These are phyloP conservation scores for Agonopterix subpropinquella DNA, from an alignment of 2,888 invertebrate species.

Conservation along the genomic window DNA sequence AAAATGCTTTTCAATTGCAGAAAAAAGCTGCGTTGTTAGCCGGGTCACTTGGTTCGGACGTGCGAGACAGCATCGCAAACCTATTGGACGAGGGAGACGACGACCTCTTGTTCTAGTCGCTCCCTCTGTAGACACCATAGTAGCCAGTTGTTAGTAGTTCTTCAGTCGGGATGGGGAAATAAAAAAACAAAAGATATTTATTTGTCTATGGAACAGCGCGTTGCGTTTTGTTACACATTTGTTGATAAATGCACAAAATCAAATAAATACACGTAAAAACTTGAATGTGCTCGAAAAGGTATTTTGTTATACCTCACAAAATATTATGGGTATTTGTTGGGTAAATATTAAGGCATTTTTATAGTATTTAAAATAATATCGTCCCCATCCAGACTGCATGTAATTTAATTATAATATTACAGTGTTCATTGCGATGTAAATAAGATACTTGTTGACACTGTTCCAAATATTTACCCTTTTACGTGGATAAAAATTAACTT, in stretches of 20 bases:
- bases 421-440: conserved; percentile 59
- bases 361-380: not conserved
- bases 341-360: too few relatives aligned
- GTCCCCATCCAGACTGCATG: conserved; percentile 43
- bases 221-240: too few relatives aligned
- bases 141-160: conserved; percentile 9
- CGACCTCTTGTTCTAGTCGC: conserved; percentile 90
- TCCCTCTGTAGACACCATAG: conserved; percentile 1
- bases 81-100: conserved; percentile 92
- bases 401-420: conserved; percentile 54
- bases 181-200: not conserved
- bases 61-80: conserved; percentile 75
- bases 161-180: conserved; percentile 18
- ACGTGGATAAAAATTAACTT: not conserved
- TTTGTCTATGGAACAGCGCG: not conserved
- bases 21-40: conserved; percentile 37
- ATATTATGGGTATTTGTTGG: too few relatives aligned
- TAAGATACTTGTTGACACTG: conserved; percentile 44
- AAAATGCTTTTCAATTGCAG: conserved; percentile 29
- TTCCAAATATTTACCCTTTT: not conserved
- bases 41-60: conserved; percentile 31
- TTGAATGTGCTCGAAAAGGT: too few relatives aligned
- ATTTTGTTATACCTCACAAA: too few relatives aligned
- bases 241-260: too few relatives aligned
- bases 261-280: too few relatives aligned